These are phyloP conservation scores for Acromyrmex echinatior DNA, from an alignment of 1,140 invertebrate species.

Conservation along the genomic window DNA sequence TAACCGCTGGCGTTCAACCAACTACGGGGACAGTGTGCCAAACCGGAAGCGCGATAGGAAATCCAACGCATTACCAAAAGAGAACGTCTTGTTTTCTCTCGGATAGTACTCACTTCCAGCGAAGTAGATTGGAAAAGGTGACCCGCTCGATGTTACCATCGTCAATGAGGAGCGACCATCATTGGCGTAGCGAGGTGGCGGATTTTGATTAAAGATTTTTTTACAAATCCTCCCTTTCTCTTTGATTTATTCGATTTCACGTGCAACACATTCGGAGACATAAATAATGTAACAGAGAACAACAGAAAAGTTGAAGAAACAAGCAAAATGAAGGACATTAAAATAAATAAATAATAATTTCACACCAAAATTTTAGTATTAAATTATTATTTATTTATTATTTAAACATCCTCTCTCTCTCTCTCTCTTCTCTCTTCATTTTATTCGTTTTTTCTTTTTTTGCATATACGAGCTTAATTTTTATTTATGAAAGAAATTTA, in stretches of 20 bases:
- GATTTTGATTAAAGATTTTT: not conserved
- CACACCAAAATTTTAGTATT: no score
- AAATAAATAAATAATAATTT: not conserved
- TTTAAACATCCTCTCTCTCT: no score
- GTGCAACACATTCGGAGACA: not conserved
- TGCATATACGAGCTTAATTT: no score
- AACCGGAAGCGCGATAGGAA: slow-evolving; percentile 35
- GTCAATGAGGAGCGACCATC: slow-evolving; percentile 29
- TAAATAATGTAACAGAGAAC: no score
- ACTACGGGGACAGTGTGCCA: slow-evolving; percentile 20
- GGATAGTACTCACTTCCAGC: slow-evolving; percentile 34
- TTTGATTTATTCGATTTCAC: not conserved
- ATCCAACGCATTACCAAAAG: slow-evolving; percentile 33
- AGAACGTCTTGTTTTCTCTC: slow-evolving; percentile 47
- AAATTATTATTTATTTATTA: no score
- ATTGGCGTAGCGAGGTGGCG: slow-evolving; percentile 31
- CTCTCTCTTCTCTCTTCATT: no score
- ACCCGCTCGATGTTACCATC: not conserved
- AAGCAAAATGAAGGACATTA: no score
- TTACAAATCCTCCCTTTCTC: not conserved
- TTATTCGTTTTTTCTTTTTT: no score
- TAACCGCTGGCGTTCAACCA: not conserved
- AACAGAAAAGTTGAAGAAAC: no score
- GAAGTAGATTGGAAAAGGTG: slow-evolving; percentile 44
- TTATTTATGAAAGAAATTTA: not conserved